Evolutionary conservation across 2,113 vertebrate species (phyloP), one percentile per base, ranked within the genome.

Genomic region (Heterotis niloticus): DNA sequence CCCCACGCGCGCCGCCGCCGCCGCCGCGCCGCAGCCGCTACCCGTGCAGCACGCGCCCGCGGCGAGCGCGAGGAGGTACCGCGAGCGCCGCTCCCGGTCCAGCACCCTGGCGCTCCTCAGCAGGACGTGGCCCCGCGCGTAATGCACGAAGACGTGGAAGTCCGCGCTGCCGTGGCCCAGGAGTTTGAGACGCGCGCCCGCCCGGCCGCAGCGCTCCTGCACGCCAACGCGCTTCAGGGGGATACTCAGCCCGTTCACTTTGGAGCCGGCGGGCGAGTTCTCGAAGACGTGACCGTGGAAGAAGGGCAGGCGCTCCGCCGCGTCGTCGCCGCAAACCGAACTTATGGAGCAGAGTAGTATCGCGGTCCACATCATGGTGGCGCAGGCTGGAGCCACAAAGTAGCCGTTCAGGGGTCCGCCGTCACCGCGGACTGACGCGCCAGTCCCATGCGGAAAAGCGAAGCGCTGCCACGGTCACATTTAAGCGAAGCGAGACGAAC

Each of bases 261-360:
- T 88, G 10, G 93, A 93, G 54, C 95, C 95, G 34, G 91, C 87
- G 16, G 94, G 90, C 0, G 91, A 92, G 92, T 96, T 96, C 84
- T 96, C 95, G 76, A 90, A 91, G 11, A 96, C 92, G 66, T 94
- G 93, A 13, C 95, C 94, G 51, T 90, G 88, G 83, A 95, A 96
- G 28, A 93, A 90, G 7, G 93, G 93, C 56, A 83, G 84, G 76
- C 84, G 88, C 51, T 89, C 88, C 79, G 74, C 73, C 56, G 91
- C 90, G 68, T 87, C 85, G 85, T 88, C 90, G 59, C 88, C 88
- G 24, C 88, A 74, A n/a, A 87, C 87, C 77, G 87, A 88, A 80
- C 85, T 85, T 10, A 88, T 76, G 59, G 90, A 86, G 77, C 87
- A 78, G 11, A 86, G 83, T 16, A 93, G 62, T 77, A 93, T 76